These are phyloP conservation scores for Orthosia gracilis DNA, from an alignment of 2,888 invertebrate species.

Conservation along the genomic window DNA sequence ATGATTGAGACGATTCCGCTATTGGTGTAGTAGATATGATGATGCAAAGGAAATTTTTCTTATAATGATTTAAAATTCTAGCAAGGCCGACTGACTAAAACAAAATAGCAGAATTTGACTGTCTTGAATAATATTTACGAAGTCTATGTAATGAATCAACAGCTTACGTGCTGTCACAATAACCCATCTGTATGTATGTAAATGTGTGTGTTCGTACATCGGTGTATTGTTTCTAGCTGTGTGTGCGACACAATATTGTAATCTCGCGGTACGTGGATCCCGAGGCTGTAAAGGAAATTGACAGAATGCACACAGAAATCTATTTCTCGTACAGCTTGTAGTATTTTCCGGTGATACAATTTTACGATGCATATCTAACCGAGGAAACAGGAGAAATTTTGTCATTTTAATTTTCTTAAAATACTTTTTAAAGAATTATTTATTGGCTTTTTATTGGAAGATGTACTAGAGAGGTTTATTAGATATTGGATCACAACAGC, in stretches of 20 bases:
- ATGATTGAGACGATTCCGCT: no score
- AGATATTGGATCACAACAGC: no score
- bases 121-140: constrained; percentile 1
- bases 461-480: no score
- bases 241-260: constrained; percentile 16
- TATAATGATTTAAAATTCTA: constrained; percentile 2
- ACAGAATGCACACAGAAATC: constrained; percentile 51
- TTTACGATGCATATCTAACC: constrained; percentile 10
- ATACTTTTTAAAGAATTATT: background rate
- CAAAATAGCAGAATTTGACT: background rate
- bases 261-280: constrained; percentile 13
- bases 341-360: constrained; percentile 28
- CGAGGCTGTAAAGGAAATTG: constrained; percentile 44
- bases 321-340: constrained; percentile 44
- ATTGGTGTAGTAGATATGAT: no score
- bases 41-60: no score
- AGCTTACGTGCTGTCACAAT: background rate
- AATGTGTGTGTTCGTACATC: background rate
- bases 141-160: constrained; percentile 1
- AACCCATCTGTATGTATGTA: background rate
- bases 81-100: background rate
- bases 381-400: background rate
- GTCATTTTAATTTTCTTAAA: background rate
- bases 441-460: background rate
- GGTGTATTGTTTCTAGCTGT: no score